Evolutionary conservation across 2,797 vertebrate species (phyloP).

Genomic region (Phalanger gymnotis): DNA sequence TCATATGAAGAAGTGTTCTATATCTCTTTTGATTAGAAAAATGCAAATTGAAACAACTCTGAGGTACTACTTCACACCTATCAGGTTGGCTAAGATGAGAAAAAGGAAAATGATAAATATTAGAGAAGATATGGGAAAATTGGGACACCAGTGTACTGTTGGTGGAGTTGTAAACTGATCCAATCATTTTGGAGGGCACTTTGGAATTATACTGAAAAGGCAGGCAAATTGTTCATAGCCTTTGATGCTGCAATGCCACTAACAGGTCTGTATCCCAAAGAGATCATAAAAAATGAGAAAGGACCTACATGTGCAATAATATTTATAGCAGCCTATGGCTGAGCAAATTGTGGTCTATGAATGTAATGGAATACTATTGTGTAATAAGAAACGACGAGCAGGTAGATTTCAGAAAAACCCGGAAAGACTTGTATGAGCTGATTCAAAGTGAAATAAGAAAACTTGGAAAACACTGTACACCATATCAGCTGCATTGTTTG

Average conservation of each 20-base stretch:
- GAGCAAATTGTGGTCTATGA: too few species aligned
- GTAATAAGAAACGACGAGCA: neutral
- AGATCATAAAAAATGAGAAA: neutral
- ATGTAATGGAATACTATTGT: too few species aligned
- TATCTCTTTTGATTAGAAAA: neutral
- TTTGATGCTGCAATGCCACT: neutral
- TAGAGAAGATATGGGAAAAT: neutral
- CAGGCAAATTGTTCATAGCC: neutral
- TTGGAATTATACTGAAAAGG: neutral
- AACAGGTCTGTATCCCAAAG: neutral
- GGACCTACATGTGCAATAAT: neutral
- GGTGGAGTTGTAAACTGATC: neutral
- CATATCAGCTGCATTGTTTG: neutral
- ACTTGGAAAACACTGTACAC: neutral
- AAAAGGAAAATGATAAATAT: neutral
- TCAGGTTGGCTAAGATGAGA: neutral
- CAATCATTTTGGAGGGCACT: neutral
- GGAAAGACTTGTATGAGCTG: neutral
- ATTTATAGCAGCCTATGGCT: neutral
- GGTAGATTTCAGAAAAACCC: neutral
- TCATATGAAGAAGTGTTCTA: neutral
- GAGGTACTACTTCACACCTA: neutral
- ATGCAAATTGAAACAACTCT: neutral
- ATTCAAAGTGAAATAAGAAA: neutral
- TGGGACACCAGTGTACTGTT: neutral